Base-by-base conservation (phyloP, 1,140 invertebrate genomes). In the Cheumatopsyche charites region DNA sequence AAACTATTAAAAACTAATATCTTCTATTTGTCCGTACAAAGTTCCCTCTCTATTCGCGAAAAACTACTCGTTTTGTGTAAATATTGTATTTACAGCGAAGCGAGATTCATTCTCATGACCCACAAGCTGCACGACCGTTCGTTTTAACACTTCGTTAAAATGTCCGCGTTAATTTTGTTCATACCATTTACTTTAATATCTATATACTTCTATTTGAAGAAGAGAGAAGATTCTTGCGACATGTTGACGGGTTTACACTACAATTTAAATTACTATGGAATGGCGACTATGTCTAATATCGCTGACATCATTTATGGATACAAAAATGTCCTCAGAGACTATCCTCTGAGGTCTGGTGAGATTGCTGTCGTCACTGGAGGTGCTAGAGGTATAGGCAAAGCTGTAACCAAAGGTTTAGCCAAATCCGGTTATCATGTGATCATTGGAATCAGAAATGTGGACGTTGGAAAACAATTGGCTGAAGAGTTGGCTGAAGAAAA, bases 321-420 rank as follows among this genome's bases (percentile, higher is more conserved):
- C 11, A 47, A 66, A 26, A 66, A 66, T 21, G 11, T 77, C 74
- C 68, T 82, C 62, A 36, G 23, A 21, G 79, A 78, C 73, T 78
- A 83, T 77, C 82, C 82, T 76, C 79, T 80, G 67, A 78, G 78
- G 61, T 78, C 73, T 7, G 89, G 88, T 47, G 88, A 88, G 82
- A 84, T 93, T 58, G 94, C 92, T 49, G 88, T 97, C 73, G 89
- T 97, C 47, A 97, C 94, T 12, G 95, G 95, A 68, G 95, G 94
- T 11, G 89, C 91, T 42, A 83, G 91, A 75, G 95, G 95, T 17
- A 95, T 97, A 78, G 95, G 94, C 13, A 83, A 86, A 15, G 86
- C 90, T 80, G 88, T 95, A n/a, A 89, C 93, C 7, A 89, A 90
- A 80, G 90, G 91, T 81, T 82, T 97, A 21, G 79, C 95, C 23